phyloP scores from a whole-genome alignment of 2,888 invertebrate species.

The Harpalus rufipes region DNA sequence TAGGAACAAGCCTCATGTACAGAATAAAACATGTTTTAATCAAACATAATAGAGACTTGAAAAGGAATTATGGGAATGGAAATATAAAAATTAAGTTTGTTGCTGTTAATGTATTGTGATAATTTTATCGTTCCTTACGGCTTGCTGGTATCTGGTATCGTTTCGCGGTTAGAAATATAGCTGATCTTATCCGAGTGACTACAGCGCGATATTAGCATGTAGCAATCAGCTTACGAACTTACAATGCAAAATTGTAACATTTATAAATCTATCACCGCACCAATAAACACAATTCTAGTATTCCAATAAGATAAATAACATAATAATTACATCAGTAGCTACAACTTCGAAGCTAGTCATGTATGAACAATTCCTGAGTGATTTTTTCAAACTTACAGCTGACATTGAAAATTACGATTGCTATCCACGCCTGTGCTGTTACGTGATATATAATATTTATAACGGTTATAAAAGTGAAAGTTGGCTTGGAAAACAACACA shows the following conservation, averaged over 20 bases:
- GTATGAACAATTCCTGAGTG: slow-evolving; percentile 23
- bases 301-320: slow-evolving; percentile 49
- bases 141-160: too few relatives aligned
- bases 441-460: slow-evolving; percentile 66
- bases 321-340: slow-evolving; percentile 35
- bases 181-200: not conserved
- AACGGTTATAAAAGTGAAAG: slow-evolving; percentile 67
- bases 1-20: too few relatives aligned
- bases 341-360: slow-evolving; percentile 1
- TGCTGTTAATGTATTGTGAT: too few relatives aligned
- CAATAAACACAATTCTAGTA: slow-evolving; percentile 14
- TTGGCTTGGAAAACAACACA: slow-evolving; percentile 55
- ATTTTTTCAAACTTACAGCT: slow-evolving; percentile 35
- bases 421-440: slow-evolving; percentile 60
- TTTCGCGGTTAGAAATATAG: not conserved
- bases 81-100: too few relatives aligned
- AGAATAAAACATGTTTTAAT: not conserved
- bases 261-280: slow-evolving; percentile 20
- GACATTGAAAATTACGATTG: slow-evolving; percentile 66
- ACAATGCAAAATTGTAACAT: not conserved
- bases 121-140: too few relatives aligned
- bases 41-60: too few relatives aligned
- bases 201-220: slow-evolving; percentile 43
- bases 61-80: too few relatives aligned
- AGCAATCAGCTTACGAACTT: not conserved